Evolutionary conservation across 2,888 invertebrate species (phyloP), one percentile per base, ranked within the genome.

Genomic region (Drosophila trichaetosa): DNA sequence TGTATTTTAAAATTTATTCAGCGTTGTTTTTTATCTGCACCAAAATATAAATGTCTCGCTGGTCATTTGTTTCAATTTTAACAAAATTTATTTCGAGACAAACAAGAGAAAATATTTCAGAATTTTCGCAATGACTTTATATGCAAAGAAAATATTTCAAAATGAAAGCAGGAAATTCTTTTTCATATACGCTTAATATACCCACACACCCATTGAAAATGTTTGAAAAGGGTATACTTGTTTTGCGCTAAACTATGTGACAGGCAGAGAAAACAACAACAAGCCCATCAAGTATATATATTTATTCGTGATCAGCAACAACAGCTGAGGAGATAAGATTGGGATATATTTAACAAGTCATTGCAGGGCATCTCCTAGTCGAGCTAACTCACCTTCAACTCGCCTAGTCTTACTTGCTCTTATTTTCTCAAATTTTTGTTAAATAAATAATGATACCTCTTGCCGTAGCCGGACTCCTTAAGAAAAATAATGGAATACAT

Each of bases 11-110:
- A 62, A 62, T 66, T 69, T 46, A 63, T 63, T 69, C 33, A 62
- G 51, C 52, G 16, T 53, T 60, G 38, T 60, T 49, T 54, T 71
- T 46, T 42, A 62, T 76, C 66, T 75, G 65, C 53, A 33, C 18
- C 67, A 53, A 56, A 67, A 76, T 65, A 78, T 75, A 69, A 83
- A 68, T 73, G 82, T 83, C 69, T 82, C 53, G 79, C 67, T 67
- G 46, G 65, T 75, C 73, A 73, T 74, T 73, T 58, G 36, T 69
- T 82, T 59, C 58, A 66, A 61, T 33, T 48, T 46, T 31, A 18
- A 34, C 33, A 42, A 51, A 46, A 85, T 83, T 82, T 82, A 80
- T 83, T 63, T 69, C 24, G 53, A 64, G 61, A 76, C 66, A 60
- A 64, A 71, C 67, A 29, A 54, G 13, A 62, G 40, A 31, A 59